Base-by-base conservation (phyloP, 2,888 invertebrate species). In the Hypomecis punctinalis region DNA sequence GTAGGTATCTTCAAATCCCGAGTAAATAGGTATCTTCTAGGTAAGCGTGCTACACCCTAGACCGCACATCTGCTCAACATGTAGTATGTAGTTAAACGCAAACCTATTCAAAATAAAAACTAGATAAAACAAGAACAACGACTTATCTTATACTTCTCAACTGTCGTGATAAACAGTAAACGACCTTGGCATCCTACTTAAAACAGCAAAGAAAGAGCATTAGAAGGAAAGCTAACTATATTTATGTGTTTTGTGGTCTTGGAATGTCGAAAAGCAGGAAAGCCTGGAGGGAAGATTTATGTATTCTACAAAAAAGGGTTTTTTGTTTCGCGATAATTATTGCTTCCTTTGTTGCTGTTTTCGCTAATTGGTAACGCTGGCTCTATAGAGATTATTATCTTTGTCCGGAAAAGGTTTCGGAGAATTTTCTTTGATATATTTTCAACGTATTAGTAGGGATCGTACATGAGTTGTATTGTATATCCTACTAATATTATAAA, bases 231-330 rank as follows among this genome's bases (percentile, higher is more conserved):
- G 68, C 67, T 68, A 49, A 63, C 61, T 57, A 61, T 82, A 81
- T 82, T 79, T 78, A 77, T 78, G 82, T 85, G 83, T 86, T 56
- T 48, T 78, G 81, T 79, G 80, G 79, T 81, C 79, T 81, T 80
- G 71, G 76, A 74, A 76, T 78, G 84, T 79, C 74, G 78, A 82
- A 83, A 84, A 80, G 77, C 75, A 76, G 71, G 56, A 68, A 71
- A 80, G 76, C 77, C 73, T 75, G 78, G 77, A 73, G 77, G 76
- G 71, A 83, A 88, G 86, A 89, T 88, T 88, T 88, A 88, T 86
- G 81, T 70, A 74, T 78, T 77, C 72, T 71, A 68, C 69, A 76
- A 77, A 82, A 81, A 82, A 79, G 79, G 79, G 76, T 76, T 80
- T 23, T 83, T 80, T 78, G 74, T 81, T 83, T 76, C 74, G 75